These are phyloP conservation scores for Lucinisca nassula DNA, from an alignment of 2,888 invertebrate genomes.

Conservation along the genomic window DNA sequence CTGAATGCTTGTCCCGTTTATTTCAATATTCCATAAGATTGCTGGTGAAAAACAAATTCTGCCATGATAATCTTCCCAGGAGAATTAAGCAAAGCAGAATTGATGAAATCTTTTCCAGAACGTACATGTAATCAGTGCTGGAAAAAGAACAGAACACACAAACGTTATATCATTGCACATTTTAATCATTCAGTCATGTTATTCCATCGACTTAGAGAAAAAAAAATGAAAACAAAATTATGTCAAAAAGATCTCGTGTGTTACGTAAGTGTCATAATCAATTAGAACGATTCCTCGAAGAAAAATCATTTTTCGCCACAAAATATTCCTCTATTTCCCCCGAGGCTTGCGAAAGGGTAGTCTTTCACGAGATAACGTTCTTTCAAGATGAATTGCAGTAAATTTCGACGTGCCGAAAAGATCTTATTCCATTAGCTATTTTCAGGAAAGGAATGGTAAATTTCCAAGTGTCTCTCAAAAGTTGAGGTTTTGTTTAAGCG, in stretches of 20 bases:
- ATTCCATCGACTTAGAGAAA: background rate
- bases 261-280: constrained; percentile 9
- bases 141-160: background rate
- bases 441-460: constrained; percentile 43
- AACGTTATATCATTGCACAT: background rate
- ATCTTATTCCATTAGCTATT: constrained; percentile 26
- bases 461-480: constrained; percentile 43
- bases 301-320: constrained; percentile 13
- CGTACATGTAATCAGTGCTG: background rate
- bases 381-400: constrained; percentile 49
- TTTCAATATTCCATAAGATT: too few relatives aligned
- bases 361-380: constrained; percentile 25
- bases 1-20: too few relatives aligned
- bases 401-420: constrained; percentile 44
- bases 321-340: background rate
- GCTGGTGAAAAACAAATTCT: too few relatives aligned
- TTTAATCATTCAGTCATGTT: background rate
- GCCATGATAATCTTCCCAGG: too few relatives aligned
- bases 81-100: too few relatives aligned
- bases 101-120: background rate
- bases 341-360: background rate
- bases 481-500: constrained; percentile 17
- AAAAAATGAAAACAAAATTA: constrained; percentile 2
- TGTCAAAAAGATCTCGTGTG: background rate
- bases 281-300: background rate